These are phyloP conservation scores for Champsocephalus esox DNA, from an alignment of 2,797 vertebrate species.

Conservation along the genomic window DNA sequence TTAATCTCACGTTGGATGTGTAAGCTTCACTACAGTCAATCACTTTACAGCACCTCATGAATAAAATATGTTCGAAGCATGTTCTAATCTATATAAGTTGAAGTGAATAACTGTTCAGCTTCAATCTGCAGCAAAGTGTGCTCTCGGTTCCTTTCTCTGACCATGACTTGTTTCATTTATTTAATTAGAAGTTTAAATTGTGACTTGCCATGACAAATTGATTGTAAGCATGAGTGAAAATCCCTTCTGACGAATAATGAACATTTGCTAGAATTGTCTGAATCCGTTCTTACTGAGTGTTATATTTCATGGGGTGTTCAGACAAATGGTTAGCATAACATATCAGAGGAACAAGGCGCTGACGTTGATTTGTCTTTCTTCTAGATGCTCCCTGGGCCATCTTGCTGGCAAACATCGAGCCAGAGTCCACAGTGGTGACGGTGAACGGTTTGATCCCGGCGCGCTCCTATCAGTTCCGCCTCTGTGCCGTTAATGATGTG, in stretches of 20 bases:
- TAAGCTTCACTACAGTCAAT: background rate
- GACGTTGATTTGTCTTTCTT: constrained; percentile 11
- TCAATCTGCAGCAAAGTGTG: background rate
- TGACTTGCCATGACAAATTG: constrained; percentile 25
- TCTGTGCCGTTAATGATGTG: constrained; percentile 95
- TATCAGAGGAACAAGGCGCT: background rate
- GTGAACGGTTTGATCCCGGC: constrained; percentile 93
- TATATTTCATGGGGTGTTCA: constrained; percentile 5
- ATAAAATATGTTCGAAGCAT: background rate
- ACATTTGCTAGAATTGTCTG: constrained; percentile 5
- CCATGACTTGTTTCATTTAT: constrained; percentile 23
- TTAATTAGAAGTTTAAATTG: constrained; percentile 22
- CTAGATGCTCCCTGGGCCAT: constrained; percentile 94
- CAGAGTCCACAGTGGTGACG: constrained; percentile 85
- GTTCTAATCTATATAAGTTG: background rate
- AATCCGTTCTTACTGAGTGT: background rate
- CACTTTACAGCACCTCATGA: background rate
- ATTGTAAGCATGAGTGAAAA: constrained; percentile 25
- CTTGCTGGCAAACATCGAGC: constrained; percentile 92
- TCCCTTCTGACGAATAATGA: constrained; percentile 1
- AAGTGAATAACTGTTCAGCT: background rate
- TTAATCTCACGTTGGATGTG: constrained; percentile 8
- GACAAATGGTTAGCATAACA: background rate
- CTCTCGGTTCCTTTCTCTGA: background rate
- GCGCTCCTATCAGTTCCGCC: constrained; percentile 96